phyloP scores from a whole-genome alignment of 2,113 vertebrate genomes.

The Sminthopsis crassicaudata region DNA sequence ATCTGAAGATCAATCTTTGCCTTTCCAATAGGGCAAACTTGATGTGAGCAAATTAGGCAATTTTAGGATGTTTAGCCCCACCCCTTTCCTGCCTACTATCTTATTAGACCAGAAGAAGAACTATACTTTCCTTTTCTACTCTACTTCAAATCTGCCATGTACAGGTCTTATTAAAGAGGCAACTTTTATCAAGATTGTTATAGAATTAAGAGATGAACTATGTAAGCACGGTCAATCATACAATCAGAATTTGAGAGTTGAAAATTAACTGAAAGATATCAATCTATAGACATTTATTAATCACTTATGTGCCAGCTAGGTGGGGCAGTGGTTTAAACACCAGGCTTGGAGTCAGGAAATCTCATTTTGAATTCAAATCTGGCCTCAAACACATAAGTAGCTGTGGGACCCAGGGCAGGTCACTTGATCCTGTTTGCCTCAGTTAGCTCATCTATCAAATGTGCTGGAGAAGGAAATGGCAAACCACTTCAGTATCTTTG shows the following conservation, averaged over 20 bases:
- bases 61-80: background rate
- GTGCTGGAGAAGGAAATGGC: background rate
- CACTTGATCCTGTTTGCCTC: background rate
- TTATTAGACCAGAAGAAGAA: background rate
- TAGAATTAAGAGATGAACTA: background rate
- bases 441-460: background rate
- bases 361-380: background rate
- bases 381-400: background rate
- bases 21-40: background rate
- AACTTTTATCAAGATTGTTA: background rate
- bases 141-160: slow-evolving; percentile 6
- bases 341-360: background rate
- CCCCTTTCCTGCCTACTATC: background rate
- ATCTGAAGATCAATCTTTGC: too few relatives aligned
- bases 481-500: background rate
- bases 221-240: background rate
- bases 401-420: background rate
- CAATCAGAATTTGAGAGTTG: background rate
- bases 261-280: background rate
- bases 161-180: background rate
- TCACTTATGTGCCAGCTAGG: background rate
- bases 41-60: background rate
- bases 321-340: background rate
- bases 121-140: background rate
- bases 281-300: background rate